Percentiles rank a stretch among this genome's conserved stretches.
Evolutionary conservation across 2,888 invertebrate species (phyloP).

Genomic region (Sminthurides aquaticus): DNA sequence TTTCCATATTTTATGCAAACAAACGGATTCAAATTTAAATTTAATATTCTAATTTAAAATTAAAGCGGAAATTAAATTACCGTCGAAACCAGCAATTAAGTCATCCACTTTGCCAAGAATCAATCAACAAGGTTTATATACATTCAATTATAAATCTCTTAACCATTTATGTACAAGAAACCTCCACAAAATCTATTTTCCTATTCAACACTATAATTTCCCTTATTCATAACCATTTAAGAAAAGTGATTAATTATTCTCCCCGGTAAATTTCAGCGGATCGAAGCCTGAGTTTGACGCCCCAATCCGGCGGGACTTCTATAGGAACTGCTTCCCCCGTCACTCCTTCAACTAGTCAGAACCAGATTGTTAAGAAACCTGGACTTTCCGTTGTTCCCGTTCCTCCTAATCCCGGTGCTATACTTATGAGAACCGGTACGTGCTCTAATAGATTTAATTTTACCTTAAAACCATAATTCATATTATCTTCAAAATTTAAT

Average conservation of each 20-base stretch:
- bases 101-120: slow-evolving; percentile 89
- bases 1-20: too few relatives aligned
- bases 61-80: slow-evolving; percentile 48
- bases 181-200: too few relatives aligned
- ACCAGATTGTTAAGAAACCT: slow-evolving; percentile 5
- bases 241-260: too few relatives aligned
- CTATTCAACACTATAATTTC: too few relatives aligned
- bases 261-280: not conserved
- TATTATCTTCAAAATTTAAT: too few relatives aligned
- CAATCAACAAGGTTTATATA: slow-evolving; percentile 26
- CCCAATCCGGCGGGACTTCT: too few relatives aligned
- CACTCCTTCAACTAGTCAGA: slow-evolving; percentile 1
- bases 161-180: too few relatives aligned
- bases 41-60: too few relatives aligned
- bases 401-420: slow-evolving; percentile 14
- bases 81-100: slow-evolving; percentile 93
- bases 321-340: too few relatives aligned
- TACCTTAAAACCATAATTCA: too few relatives aligned
- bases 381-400: slow-evolving; percentile 10
- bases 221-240: too few relatives aligned
- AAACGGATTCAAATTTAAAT: too few relatives aligned
- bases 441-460: not conserved
- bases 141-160: not conserved
- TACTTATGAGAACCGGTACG: slow-evolving; percentile 8
- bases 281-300: not conserved